Percentiles rank a stretch among this genome's conserved stretches.
phyloP scores from a whole-genome alignment of 1,140 invertebrate species.

The Acromyrmex charruanus region DNA sequence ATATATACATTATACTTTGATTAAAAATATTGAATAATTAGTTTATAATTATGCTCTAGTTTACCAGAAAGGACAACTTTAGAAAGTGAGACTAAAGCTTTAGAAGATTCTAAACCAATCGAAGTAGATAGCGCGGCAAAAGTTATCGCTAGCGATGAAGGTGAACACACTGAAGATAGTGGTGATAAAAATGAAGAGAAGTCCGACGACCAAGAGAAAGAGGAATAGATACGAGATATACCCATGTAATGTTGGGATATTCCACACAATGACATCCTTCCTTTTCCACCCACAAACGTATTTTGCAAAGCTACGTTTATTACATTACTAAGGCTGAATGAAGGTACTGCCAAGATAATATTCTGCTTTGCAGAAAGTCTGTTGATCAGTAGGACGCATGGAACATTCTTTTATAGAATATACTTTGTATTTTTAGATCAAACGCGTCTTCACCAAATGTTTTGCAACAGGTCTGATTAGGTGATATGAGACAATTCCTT shows the following conservation, averaged over 20 bases:
- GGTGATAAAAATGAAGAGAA: constrained; percentile 84
- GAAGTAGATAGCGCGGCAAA: constrained; percentile 80
- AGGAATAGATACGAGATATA: constrained; percentile 81
- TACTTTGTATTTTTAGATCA: constrained; percentile 69
- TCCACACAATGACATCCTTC: constrained; percentile 72
- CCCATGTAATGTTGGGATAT: constrained; percentile 68
- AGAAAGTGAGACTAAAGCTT: constrained; percentile 71
- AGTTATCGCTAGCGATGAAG: constrained; percentile 80
- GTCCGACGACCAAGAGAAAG: constrained; percentile 83
- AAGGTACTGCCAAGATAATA: constrained; percentile 78
- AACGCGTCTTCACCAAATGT: constrained; percentile 57
- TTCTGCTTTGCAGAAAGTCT: constrained; percentile 67
- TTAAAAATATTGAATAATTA: constrained; percentile 15
- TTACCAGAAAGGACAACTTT: constrained; percentile 76
- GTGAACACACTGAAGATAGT: constrained; percentile 79
- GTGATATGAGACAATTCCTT: constrained; percentile 65
- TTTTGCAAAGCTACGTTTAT: constrained; percentile 75
- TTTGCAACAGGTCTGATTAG: constrained; percentile 63
- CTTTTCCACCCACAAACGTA: constrained; percentile 77
- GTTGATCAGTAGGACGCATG: constrained; percentile 71
- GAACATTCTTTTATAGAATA: constrained; percentile 72
- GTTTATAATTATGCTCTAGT: constrained; percentile 63
- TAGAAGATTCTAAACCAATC: constrained; percentile 76
- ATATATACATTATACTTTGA: neutral
- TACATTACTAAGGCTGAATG: constrained; percentile 77